phyloP scores from a whole-genome alignment of 2,113 vertebrate species.

The Tetrax tetrax region DNA sequence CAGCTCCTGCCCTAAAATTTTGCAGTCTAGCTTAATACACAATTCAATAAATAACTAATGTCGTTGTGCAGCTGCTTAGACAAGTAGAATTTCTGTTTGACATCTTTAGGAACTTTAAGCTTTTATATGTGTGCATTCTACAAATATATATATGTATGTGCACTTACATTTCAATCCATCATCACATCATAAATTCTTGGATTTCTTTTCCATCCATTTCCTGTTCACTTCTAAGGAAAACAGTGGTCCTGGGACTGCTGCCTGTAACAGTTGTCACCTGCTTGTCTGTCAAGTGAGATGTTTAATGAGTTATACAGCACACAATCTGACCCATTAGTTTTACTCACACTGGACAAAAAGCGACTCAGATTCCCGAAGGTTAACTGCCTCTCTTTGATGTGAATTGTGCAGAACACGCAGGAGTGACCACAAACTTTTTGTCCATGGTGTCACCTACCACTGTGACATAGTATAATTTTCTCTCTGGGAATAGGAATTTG shows the following conservation, averaged over 20 bases:
- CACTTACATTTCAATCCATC: neutral
- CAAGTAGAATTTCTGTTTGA: constrained; percentile 31
- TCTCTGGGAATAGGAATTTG: neutral
- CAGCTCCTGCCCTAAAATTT: neutral
- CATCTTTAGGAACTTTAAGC: constrained; percentile 15
- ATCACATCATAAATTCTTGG: neutral
- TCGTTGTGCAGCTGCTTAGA: neutral
- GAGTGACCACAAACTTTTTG: neutral
- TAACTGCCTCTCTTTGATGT: neutral
- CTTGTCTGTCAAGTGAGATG: neutral
- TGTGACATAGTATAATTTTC: neutral
- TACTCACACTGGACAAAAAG: neutral
- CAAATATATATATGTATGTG: neutral
- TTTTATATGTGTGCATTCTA: neutral
- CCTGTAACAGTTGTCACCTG: neutral
- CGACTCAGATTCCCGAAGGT: neutral
- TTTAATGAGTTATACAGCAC: neutral
- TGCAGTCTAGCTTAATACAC: neutral
- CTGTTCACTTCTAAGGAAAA: constrained; percentile 22
- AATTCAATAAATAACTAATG: constrained; percentile 21
- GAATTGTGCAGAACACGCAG: neutral
- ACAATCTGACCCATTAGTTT: neutral
- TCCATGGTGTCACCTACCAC: neutral
- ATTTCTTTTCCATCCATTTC: neutral
- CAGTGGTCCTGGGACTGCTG: neutral